A percentile compares a stretch with the other conserved stretches of the same genome.
These are phyloP conservation scores for Lophotriccus pileatus DNA, from an alignment of 2,797 vertebrate genomes.

Conservation along the genomic window DNA sequence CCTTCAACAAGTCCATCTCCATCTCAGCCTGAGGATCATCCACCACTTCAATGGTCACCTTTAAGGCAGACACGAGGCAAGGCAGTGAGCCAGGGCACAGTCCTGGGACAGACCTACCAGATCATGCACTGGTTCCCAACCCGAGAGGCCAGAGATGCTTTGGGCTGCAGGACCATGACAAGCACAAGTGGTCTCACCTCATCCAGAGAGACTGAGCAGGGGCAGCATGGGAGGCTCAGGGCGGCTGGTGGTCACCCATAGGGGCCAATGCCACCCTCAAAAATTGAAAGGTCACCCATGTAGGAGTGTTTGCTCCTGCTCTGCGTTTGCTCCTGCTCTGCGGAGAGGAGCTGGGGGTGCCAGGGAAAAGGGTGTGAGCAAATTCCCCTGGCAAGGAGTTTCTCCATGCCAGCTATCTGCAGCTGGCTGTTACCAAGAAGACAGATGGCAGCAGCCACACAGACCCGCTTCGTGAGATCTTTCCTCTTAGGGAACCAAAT, in stretches of 20 bases:
- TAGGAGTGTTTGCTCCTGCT: neutral
- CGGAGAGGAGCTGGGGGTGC: fast-evolving
- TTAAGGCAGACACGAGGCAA: neutral
- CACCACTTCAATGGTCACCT: slow-evolving; percentile 89
- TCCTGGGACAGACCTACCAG: neutral
- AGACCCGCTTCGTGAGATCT: fast-evolving
- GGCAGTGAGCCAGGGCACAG: neutral
- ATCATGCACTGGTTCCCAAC: neutral
- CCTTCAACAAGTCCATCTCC: slow-evolving; percentile 85
- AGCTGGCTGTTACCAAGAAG: neutral
- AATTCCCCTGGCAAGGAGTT: neutral
- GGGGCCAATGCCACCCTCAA: neutral
- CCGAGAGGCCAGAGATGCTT: neutral
- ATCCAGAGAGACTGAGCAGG: neutral
- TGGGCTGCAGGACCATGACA: neutral
- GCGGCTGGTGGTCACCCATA: neutral
- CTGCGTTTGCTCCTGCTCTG: neutral
- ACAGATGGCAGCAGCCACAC: fast-evolving
- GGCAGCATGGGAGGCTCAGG: neutral
- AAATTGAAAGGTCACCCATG: neutral
- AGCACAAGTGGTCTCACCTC: fast-evolving
- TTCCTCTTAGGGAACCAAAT: neutral
- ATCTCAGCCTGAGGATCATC: slow-evolving; percentile 84
- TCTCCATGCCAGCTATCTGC: neutral
- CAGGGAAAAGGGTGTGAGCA: neutral